Base-by-base conservation (phyloP, 2,797 vertebrate genomes). In the Chanos chanos region DNA sequence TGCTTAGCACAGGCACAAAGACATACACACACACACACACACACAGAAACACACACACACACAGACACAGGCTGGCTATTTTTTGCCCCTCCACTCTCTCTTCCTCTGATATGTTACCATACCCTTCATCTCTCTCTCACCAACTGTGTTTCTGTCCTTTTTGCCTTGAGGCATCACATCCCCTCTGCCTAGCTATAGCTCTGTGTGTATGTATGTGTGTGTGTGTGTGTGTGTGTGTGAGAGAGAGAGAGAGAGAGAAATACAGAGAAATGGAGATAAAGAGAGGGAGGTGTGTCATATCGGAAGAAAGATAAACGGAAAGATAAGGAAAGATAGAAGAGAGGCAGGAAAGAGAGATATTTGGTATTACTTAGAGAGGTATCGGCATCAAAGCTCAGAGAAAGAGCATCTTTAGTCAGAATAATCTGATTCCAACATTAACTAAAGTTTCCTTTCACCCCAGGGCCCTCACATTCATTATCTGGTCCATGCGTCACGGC, bases 321-420 rank as follows among this genome's bases (percentile, higher is more conserved):
- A 33, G 33, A 61, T 18, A n/a, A 30, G 43, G 21, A 50, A 10
- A 54, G 54, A 48, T 13, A 25, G 47, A 44, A 56, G 16, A 15
- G 19, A 52, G 44, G 10, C 44, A 58, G 28, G 18, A 19, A 19
- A 30, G n/a, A 34, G 18, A 50, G 33, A 28, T 18, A 43, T n/a
- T 18, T 47, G 30, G 13, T 15, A 22, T 58, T 48, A 65, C 7
- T 9, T 36, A 45, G 10, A 43, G 37, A 50, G 9, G 7, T 28
- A 43, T 34, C n/a, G n/a, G n/a, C n/a, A n/a, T n/a, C n/a, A n/a
- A n/a, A n/a, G n/a, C n/a, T n/a, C n/a, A n/a, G n/a, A n/a, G n/a
- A n/a, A n/a, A n/a, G n/a, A n/a, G n/a, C n/a, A n/a, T n/a, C n/a
- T n/a, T n/a, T n/a, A n/a, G n/a, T n/a, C n/a, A n/a, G n/a, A n/a